These are phyloP conservation scores for Caenorhabditis sp. DNA, from an alignment of 2,888 invertebrate species.

Conservation along the genomic window DNA sequence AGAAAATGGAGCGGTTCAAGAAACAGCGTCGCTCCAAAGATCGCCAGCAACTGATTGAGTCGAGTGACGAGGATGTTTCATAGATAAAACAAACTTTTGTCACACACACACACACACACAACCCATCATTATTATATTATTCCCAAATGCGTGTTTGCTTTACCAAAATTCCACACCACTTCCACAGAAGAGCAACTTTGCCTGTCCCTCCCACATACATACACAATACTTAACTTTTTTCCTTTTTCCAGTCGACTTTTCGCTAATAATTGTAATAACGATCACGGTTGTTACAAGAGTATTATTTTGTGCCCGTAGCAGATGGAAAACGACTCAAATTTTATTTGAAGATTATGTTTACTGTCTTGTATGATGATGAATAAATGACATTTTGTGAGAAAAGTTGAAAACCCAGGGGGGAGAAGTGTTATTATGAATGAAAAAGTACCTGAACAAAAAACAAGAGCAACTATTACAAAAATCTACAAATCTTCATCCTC, in stretches of 20 bases:
- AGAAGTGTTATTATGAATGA: background rate
- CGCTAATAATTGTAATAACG: too few relatives aligned
- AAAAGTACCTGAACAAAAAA: background rate
- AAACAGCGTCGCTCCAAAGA: conserved; percentile 54
- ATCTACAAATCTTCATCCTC: conserved; percentile 3
- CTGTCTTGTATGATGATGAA: conserved; percentile 1
- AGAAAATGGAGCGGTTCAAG: conserved; percentile 49
- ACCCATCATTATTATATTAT: background rate
- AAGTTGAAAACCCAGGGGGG: conserved; percentile 6
- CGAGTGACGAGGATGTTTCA: conserved; percentile 54
- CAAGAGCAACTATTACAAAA: background rate
- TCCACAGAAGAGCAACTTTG: too few relatives aligned
- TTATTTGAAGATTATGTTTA: conserved; percentile 17
- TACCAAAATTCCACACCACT: conserved; percentile 45
- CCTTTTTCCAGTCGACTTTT: background rate
- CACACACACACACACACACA: too few relatives aligned
- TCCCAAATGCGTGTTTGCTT: conserved; percentile 41
- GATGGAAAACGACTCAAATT: conserved; percentile 27
- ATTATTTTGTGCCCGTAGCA: too few relatives aligned
- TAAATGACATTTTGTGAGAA: conserved; percentile 1
- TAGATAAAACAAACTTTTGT: background rate
- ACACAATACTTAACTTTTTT: conserved; percentile 4
- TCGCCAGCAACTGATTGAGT: conserved; percentile 56
- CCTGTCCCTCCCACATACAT: background rate
- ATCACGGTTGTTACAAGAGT: too few relatives aligned